Evolutionary conservation across 2,888 invertebrate species (phyloP).

Genomic region (Colletes collaris): DNA sequence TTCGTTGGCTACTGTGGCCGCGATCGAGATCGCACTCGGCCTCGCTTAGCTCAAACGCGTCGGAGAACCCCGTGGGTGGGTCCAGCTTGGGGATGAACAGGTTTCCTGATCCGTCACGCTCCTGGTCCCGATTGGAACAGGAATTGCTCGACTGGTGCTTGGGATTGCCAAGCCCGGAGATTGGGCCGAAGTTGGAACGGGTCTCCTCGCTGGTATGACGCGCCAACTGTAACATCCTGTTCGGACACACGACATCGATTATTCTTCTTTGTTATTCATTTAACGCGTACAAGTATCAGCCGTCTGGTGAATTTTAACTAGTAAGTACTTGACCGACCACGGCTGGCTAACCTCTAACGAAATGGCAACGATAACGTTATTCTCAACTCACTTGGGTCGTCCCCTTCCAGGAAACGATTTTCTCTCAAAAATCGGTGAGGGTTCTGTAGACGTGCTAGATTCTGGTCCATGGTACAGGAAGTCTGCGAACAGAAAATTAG

Average conservation of each 20-base stretch:
- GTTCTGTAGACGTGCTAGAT: constrained; percentile 84
- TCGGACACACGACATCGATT: neutral
- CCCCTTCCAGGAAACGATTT: constrained; percentile 83
- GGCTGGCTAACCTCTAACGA: too few relatives aligned
- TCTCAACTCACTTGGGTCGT: constrained; percentile 80
- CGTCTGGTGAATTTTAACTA: too few relatives aligned
- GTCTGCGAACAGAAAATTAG: constrained; percentile 71
- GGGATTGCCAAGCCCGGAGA: constrained; percentile 81
- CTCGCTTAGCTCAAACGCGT: constrained; percentile 85
- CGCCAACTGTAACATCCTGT: constrained; percentile 83
- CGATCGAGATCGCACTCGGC: constrained; percentile 85
- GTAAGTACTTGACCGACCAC: too few relatives aligned
- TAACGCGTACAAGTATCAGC: too few relatives aligned
- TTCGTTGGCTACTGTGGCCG: constrained; percentile 81
- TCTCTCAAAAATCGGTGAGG: constrained; percentile 84
- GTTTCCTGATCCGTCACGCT: constrained; percentile 82
- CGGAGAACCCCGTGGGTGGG: constrained; percentile 94
- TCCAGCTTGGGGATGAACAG: constrained; percentile 84
- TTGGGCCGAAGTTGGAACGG: constrained; percentile 82
- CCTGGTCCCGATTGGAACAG: constrained; percentile 79
- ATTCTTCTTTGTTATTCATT: neutral
- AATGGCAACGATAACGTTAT: too few relatives aligned
- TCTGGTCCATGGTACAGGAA: constrained; percentile 83
- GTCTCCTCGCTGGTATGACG: constrained; percentile 83
- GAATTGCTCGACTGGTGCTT: constrained; percentile 82